Evolutionary conservation across 2,888 invertebrate species (phyloP).

Genomic region (Chrysina gloriosa): DNA sequence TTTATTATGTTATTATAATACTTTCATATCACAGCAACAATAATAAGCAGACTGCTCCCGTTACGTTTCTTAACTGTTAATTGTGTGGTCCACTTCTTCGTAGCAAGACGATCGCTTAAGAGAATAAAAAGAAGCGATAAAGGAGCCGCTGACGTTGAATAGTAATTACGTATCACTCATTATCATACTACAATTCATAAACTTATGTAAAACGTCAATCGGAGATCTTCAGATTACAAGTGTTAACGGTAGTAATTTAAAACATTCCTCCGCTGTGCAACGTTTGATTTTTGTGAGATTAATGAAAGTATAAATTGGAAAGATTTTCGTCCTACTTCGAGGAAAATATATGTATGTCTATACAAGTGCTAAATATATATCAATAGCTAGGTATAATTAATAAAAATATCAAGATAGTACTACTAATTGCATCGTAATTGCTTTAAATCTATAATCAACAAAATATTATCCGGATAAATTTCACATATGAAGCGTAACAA

Average conservation of each 20-base stretch:
- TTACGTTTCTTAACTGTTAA: conserved; percentile 36
- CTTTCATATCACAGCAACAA: conserved; percentile 37
- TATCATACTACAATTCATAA: conserved; percentile 29
- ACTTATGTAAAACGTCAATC: conserved; percentile 2
- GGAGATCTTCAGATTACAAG: conserved; percentile 15
- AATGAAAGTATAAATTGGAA: not conserved
- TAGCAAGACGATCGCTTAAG: conserved; percentile 27
- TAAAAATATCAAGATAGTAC: no score
- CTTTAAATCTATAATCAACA: no score
- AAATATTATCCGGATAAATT: not conserved
- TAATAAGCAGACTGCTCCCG: conserved; percentile 36
- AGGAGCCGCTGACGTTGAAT: conserved; percentile 30
- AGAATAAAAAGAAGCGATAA: conserved; percentile 6
- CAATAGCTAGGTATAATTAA: not conserved
- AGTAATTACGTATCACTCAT: conserved; percentile 30
- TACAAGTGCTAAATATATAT: no score
- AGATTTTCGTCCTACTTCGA: no score
- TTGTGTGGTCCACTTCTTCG: conserved; percentile 34
- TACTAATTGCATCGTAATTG: no score
- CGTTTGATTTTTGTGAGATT: not conserved
- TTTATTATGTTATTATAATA: conserved; percentile 38
- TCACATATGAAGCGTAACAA: not conserved
- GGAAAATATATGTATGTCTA: no score
- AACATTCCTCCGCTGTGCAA: not conserved
- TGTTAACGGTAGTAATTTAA: conserved; percentile 6